phyloP scores from a whole-genome alignment of 2,888 invertebrate genomes.

The Arrhopalites spinosus region DNA sequence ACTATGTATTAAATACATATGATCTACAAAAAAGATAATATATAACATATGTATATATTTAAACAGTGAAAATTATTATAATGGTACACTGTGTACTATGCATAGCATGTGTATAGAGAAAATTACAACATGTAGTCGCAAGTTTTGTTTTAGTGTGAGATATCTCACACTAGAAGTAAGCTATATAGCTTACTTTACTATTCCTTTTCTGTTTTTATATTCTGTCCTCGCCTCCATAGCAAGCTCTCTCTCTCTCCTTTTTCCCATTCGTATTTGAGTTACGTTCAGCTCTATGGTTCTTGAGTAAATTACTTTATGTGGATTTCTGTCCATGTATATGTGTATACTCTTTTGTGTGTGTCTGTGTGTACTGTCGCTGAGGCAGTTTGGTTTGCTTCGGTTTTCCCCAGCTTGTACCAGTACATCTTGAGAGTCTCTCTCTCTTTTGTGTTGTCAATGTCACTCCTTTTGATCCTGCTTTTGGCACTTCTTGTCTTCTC shows the following conservation, averaged over 20 bases:
- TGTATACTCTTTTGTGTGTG: not conserved
- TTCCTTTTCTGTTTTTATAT: not conserved
- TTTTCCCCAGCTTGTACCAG: not conserved
- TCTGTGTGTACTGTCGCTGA: not conserved
- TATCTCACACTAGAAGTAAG: too few relatives aligned
- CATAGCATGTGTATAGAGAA: too few relatives aligned
- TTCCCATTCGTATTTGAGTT: slow-evolving; percentile 3
- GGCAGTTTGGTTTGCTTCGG: not conserved
- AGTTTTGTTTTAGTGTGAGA: too few relatives aligned
- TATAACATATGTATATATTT: too few relatives aligned
- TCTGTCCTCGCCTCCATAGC: not conserved
- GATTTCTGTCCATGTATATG: not conserved
- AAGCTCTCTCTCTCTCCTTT: not conserved
- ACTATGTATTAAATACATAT: too few relatives aligned
- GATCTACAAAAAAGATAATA: too few relatives aligned
- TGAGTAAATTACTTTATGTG: not conserved
- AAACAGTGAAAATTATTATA: too few relatives aligned
- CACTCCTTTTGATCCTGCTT: not conserved
- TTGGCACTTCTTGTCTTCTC: slow-evolving; percentile 4
- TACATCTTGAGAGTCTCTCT: not conserved
- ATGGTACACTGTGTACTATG: too few relatives aligned
- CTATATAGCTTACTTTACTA: too few relatives aligned
- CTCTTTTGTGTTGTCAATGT: not conserved
- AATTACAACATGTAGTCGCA: too few relatives aligned
- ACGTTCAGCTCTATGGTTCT: not conserved